phyloP scores from a whole-genome alignment of 2,888 invertebrate species.

The Limenitis arthemis region DNA sequence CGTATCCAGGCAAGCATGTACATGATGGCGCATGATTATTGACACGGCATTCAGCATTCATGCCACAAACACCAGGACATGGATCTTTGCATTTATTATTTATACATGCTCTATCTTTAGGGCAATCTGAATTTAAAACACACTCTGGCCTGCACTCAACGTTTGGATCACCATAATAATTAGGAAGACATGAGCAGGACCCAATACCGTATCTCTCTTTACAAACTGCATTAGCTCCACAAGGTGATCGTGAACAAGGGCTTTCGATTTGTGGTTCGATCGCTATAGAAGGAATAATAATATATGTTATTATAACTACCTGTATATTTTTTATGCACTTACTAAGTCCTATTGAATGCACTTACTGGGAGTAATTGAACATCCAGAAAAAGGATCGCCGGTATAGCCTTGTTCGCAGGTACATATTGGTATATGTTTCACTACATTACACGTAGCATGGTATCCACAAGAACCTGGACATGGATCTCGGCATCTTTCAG shows the following conservation, averaged over 20 bases:
- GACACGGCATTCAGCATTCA: slow-evolving; percentile 87
- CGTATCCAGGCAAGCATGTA: slow-evolving; percentile 79
- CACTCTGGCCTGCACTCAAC: slow-evolving; percentile 90
- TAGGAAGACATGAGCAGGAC: slow-evolving; percentile 85
- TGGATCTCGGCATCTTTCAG: slow-evolving; percentile 80
- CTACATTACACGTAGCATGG: slow-evolving; percentile 78
- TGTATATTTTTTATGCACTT: background rate
- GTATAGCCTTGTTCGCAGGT: slow-evolving; percentile 78
- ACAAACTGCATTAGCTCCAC: slow-evolving; percentile 89
- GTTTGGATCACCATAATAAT: slow-evolving; percentile 90
- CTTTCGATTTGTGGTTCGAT: slow-evolving; percentile 64
- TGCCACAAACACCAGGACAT: slow-evolving; percentile 86
- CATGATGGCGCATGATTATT: slow-evolving; percentile 88
- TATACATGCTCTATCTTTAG: slow-evolving; percentile 81
- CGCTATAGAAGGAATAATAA: slow-evolving; percentile 44
- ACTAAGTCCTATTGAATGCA: slow-evolving; percentile 25
- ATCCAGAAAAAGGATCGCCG: slow-evolving; percentile 86
- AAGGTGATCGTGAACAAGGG: slow-evolving; percentile 88
- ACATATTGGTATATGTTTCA: slow-evolving; percentile 82
- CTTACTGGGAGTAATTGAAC: slow-evolving; percentile 75
- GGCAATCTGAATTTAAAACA: slow-evolving; percentile 89
- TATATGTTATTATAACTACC: background rate
- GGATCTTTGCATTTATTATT: slow-evolving; percentile 90
- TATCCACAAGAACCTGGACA: slow-evolving; percentile 83
- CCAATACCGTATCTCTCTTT: slow-evolving; percentile 85